phyloP scores from a whole-genome alignment of 2,888 invertebrate species.

The Gymnoscelis rufifasciata region DNA sequence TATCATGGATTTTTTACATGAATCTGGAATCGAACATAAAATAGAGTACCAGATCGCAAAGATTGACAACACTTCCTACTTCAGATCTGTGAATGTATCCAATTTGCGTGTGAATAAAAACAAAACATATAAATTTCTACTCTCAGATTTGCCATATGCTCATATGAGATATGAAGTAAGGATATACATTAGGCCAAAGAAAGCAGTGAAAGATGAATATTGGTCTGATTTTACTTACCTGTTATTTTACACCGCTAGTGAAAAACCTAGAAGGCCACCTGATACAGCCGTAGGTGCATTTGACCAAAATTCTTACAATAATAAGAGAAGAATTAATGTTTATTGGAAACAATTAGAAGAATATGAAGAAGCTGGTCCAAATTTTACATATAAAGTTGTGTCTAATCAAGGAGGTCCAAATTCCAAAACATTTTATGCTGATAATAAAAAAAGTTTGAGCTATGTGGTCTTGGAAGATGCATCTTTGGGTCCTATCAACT shows the following conservation, averaged over 20 bases:
- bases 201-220: slow-evolving; percentile 74
- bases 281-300: slow-evolving; percentile 86
- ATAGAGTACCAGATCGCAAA: slow-evolving; percentile 72
- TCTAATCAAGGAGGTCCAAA: slow-evolving; percentile 49
- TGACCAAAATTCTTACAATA: slow-evolving; percentile 76
- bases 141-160: slow-evolving; percentile 81
- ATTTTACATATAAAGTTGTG: slow-evolving; percentile 84
- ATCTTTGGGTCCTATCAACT: slow-evolving; percentile 53
- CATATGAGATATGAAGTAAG: slow-evolving; percentile 85
- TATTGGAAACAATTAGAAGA: slow-evolving; percentile 89
- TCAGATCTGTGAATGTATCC: slow-evolving; percentile 61
- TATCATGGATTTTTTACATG: slow-evolving; percentile 51
- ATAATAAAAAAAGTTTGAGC: slow-evolving; percentile 77
- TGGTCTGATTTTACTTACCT: slow-evolving; percentile 85
- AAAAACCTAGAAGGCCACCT: slow-evolving; percentile 83
- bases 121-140: slow-evolving; percentile 57
- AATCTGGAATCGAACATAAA: slow-evolving; percentile 55
- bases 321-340: slow-evolving; percentile 81
- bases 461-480: slow-evolving; percentile 80
- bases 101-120: slow-evolving; percentile 51
- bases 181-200: slow-evolving; percentile 81
- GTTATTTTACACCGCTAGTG: slow-evolving; percentile 80
- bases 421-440: slow-evolving; percentile 53
- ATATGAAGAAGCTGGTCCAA: slow-evolving; percentile 84
- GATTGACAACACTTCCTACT: slow-evolving; percentile 61